Base-by-base conservation (phyloP, 2,797 vertebrate genomes). In the Masticophis lateralis region DNA sequence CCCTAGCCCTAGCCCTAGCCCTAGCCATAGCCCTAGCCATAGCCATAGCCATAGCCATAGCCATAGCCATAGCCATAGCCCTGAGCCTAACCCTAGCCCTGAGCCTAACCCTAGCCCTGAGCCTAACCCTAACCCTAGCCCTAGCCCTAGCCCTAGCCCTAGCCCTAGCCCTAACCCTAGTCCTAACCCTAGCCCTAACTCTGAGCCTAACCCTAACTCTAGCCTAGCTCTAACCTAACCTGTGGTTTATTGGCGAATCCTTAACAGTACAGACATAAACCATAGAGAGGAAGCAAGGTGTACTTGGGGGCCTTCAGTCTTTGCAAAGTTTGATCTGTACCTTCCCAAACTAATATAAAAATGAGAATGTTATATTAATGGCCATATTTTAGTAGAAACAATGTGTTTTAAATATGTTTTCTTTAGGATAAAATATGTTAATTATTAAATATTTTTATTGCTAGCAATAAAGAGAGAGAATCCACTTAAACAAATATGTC, bases 11-110 rank as follows among this genome's bases (percentile, higher is more conserved):
- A 32, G 1, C 4, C 27, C 27, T 61, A 27, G 8, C 60, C 22
- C 59, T 25, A 27, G 0, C 22, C 6, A 5, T 8, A 60, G 1
- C 56, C 55, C 63, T 12, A 28, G 5, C 27, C 10, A n/a, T n/a
- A n/a, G n/a, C n/a, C n/a, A n/a, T n/a, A n/a, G n/a, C n/a, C n/a
- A n/a, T 12, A 13, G 0, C 27, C 27, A 0, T n/a, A 59, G 5
- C 57, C 18, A 16, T 59, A 57, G 0, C 14, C 56, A 14, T 57
- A 57, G 0, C 4, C 57, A 18, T 59, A 22, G 0, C 2, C 20
- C 57, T 57, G 20, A 1, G 5, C 57, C 16, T 59, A 59, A 0
- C 13, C 16, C 4, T 18, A 57, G 14, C 14, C 14, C 14, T 20
- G 20, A 6, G 18, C 18, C 57, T 20, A 59, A 0, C 18, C 5